Base-by-base conservation (phyloP, 2,888 invertebrate genomes). In the Frankliniella intonsa region DNA sequence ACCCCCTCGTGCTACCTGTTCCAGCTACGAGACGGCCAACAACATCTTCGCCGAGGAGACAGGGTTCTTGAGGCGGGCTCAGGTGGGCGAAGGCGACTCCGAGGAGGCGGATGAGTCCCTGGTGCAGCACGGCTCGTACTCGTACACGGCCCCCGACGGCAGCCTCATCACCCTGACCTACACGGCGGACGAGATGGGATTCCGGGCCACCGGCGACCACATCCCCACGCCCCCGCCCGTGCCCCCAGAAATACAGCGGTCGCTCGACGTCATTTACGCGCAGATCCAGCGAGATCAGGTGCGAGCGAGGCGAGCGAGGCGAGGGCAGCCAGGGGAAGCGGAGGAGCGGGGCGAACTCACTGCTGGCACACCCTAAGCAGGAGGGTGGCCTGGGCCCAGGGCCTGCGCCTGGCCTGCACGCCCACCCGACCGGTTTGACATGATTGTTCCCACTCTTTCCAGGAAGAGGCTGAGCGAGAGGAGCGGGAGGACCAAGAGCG, bases 211-310 rank as follows among this genome's bases (percentile, higher is more conserved):
- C 85, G 95, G 95, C 0, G 94, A 94, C 87, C 95, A 95, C 87
- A 92, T 95, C 86, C 95, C 95, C 84, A 95, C 95, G 81, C 93
- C 95, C 83, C 95, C 95, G 19, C 94, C 95, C 83, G 93, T 94
- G 50, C 94, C 94, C 82, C 91, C 93, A 84, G 95, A 95, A 89
- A 95, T 95, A 86, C 95, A 95, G 88, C 95, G 95, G 87, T 95
- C 95, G 82, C 90, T 95, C 84, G 95, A 95, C 88, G 92, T 95
- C 86, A 95, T 95, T 88, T 95, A 92, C 87, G 94, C 94, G 82
- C 94, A 94, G 86, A 95, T 95, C 85, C 92, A 92, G 86, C 89
- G 90, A 84, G 91, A 91, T 85, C 88, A 92, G 87, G 92, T 90
- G 69, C 69, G 69, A 22, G 50, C 22, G 17, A 25, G 19, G 62